These are phyloP conservation scores for Arion vulgaris DNA, from an alignment of 1,140 invertebrate genomes.

Conservation along the genomic window DNA sequence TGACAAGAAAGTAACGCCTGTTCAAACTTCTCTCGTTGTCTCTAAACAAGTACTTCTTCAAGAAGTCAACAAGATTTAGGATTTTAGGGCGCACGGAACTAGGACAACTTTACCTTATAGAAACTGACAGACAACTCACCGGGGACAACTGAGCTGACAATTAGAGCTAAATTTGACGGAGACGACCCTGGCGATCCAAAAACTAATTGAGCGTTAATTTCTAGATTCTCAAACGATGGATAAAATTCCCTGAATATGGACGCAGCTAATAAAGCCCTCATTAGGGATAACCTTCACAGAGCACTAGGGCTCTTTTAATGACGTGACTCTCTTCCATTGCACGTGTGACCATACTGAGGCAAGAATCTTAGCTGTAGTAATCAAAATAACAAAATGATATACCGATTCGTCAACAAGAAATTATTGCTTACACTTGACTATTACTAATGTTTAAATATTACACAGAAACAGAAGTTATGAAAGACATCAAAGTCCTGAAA, in stretches of 20 bases:
- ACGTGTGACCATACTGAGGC: background rate
- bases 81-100: background rate
- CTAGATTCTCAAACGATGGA: constrained; percentile 7
- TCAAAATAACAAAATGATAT: no score
- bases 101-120: background rate
- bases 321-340: constrained; percentile 2
- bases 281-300: background rate
- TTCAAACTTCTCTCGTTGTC: background rate
- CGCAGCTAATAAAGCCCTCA: constrained; percentile 10
- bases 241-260: background rate
- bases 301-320: background rate
- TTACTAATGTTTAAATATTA: no score
- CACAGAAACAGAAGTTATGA: no score
- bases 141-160: constrained; percentile 3
- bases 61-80: background rate
- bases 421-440: no score
- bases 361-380: no score
- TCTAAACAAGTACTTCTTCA: background rate
- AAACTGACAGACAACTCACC: background rate
- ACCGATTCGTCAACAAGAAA: no score
- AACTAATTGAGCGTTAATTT: constrained; percentile 26
- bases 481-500: no score
- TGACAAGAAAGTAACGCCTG: background rate
- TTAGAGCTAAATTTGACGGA: background rate
- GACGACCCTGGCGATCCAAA: background rate